Base-by-base conservation (phyloP, 2,797 vertebrate species). In the Buceros bicornis region DNA sequence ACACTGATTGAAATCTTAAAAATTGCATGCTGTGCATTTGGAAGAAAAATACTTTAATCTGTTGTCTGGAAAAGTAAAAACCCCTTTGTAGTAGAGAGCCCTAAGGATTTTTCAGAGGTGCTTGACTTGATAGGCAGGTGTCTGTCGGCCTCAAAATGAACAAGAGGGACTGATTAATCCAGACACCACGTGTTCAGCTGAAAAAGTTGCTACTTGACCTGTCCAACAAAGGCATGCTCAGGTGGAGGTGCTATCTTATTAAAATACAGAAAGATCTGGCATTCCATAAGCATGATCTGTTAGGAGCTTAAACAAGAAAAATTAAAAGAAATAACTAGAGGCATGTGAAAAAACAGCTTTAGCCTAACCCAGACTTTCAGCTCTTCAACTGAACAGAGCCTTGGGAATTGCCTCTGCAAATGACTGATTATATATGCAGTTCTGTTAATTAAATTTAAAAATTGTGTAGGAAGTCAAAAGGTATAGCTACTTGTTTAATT, bases 401-500 rank as follows among this genome's bases (percentile, higher is more conserved):
- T 92, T 95, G 95, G 95, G 95, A 96, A 89, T 81, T 91, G 84
- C 89, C 84, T 93, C 74, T 61, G 56, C 72, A 81, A 92, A 82
- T 74, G 82, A 71, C 78, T 94, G 92, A 81, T 96, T 94, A 92
- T 82, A 71, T 42, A 89, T 94, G 93, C 95, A 97, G 78, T 54
- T 96, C 81, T 85, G 84, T 96, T 97, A 96, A 96, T 97, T 97
- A 96, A 96, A 96, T 92, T 87, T 92, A 51, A 90, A 94, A 96
- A 87, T 87, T 67, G 89, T 89, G 95, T 91, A 96, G 96, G 96
- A 96, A 96, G 95, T 95, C 26, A 87, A 82, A 95, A 95, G 95
- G 50, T 93, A 92, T 26, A 94, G 93, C 93, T 96, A 80, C 95
- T 93, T 94, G 95, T 94, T 94, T 96, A 96, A 96, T 97, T 96